Percentiles rank a stretch among this genome's conserved stretches.
Evolutionary conservation across 1,140 invertebrate genomes (phyloP).

Genomic region (Papilio aristodemus): DNA sequence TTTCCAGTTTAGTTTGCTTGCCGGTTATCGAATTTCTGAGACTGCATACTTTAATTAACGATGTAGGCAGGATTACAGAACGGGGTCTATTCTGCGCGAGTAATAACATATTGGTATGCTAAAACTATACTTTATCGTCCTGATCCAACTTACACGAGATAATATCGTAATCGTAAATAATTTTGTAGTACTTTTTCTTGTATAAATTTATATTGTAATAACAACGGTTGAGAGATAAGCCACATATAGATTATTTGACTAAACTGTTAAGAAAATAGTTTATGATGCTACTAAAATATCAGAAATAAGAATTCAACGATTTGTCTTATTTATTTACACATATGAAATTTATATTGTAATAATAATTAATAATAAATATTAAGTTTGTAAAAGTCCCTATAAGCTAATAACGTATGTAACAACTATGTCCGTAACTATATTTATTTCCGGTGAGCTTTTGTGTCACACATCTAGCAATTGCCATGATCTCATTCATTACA

Average conservation of each 20-base stretch:
- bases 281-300: neutral
- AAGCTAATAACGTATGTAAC: no score
- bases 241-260: neutral
- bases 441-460: slow-evolving; percentile 1
- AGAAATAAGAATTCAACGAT: no score
- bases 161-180: neutral
- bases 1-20: neutral
- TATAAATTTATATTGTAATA: neutral
- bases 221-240: neutral
- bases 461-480: slow-evolving; percentile 50
- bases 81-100: neutral
- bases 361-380: no score
- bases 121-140: slow-evolving; percentile 5
- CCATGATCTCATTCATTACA: slow-evolving; percentile 75
- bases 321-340: no score
- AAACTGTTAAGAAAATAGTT: neutral
- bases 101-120: neutral
- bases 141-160: slow-evolving; percentile 5
- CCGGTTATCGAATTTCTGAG: neutral
- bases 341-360: no score
- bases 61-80: neutral
- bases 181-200: neutral
- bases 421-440: neutral
- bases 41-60: slow-evolving; percentile 10
- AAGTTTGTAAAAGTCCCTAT: no score